Evolutionary conservation across 2,797 vertebrate species (phyloP).

Genomic region (Cyclura pinguis): DNA sequence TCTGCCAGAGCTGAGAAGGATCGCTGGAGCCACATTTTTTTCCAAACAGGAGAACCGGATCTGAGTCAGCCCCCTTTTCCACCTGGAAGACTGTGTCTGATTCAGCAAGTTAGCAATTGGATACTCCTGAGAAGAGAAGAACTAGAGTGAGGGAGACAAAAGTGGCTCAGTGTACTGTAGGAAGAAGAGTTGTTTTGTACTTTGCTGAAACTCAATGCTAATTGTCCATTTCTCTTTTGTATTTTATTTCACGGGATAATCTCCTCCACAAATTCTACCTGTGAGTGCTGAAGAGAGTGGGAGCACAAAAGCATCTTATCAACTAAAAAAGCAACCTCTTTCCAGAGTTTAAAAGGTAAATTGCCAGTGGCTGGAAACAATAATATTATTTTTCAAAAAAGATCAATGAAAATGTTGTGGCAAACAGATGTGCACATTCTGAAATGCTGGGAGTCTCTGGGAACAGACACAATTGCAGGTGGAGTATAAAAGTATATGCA

Average conservation of each 20-base stretch:
- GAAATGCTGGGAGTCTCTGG: too few relatives aligned
- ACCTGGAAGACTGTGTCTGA: slow-evolving; percentile 17
- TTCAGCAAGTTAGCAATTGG: slow-evolving; percentile 55
- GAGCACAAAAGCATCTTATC: slow-evolving; percentile 21
- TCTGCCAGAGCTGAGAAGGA: slow-evolving; percentile 43
- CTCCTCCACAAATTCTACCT: slow-evolving; percentile 16
- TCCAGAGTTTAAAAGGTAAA: neutral
- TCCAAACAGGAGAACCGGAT: slow-evolving; percentile 21
- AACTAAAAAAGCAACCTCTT: neutral
- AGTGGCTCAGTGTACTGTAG: slow-evolving; percentile 55
- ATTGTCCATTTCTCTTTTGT: neutral
- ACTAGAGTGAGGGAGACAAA: slow-evolving; percentile 48
- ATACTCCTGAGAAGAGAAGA: slow-evolving; percentile 60
- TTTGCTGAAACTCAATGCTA: slow-evolving; percentile 16
- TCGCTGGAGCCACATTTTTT: neutral
- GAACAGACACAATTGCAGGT: too few relatives aligned
- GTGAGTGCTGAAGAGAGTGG: neutral
- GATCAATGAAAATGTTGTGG: too few relatives aligned
- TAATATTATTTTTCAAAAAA: neutral
- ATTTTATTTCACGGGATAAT: slow-evolving; percentile 14
- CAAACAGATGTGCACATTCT: too few relatives aligned
- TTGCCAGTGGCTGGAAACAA: neutral
- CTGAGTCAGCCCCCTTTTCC: slow-evolving; percentile 20
- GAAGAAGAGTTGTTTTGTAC: slow-evolving; percentile 41
- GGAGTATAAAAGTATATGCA: too few relatives aligned